A percentile compares a stretch with the other conserved stretches of the same genome.
phyloP scores from a whole-genome alignment of 2,888 invertebrate genomes.

The Charanyca ferruginea region DNA sequence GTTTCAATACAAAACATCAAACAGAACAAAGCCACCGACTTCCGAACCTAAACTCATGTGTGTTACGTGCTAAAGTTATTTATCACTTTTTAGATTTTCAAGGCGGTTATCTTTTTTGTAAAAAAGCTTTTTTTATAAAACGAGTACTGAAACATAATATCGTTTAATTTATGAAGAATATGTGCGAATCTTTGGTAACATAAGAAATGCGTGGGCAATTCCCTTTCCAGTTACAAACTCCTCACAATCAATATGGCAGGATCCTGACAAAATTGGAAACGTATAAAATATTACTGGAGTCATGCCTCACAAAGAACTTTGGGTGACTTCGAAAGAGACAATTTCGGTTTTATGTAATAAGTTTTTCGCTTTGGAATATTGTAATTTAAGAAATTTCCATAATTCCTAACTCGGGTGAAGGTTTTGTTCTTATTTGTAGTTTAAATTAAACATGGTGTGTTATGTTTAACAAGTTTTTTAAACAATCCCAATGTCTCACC shows the following conservation, averaged over 20 bases:
- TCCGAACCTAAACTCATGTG: no score
- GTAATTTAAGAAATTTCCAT: conserved; percentile 63
- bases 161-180: conserved; percentile 46
- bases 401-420: conserved; percentile 32
- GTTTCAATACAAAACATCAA: no score
- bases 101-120: no score
- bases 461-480: not conserved
- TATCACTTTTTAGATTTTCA: no score
- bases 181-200: conserved; percentile 34
- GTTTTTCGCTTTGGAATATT: conserved; percentile 62
- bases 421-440: conserved; percentile 34
- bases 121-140: conserved; percentile 16
- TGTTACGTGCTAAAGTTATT: no score
- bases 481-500: not conserved
- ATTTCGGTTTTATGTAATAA: conserved; percentile 59
- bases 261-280: conserved; percentile 57
- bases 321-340: conserved; percentile 59
- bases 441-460: conserved; percentile 18
- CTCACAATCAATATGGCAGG: conserved; percentile 55
- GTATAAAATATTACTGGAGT: conserved; percentile 62
- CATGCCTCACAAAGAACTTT: conserved; percentile 62
- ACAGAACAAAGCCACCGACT: no score
- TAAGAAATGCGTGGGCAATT: conserved; percentile 38
- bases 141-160: conserved; percentile 37
- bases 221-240: conserved; percentile 40